Base-by-base conservation (phyloP, 2,797 vertebrate genomes). In the Lagodon rhomboides region DNA sequence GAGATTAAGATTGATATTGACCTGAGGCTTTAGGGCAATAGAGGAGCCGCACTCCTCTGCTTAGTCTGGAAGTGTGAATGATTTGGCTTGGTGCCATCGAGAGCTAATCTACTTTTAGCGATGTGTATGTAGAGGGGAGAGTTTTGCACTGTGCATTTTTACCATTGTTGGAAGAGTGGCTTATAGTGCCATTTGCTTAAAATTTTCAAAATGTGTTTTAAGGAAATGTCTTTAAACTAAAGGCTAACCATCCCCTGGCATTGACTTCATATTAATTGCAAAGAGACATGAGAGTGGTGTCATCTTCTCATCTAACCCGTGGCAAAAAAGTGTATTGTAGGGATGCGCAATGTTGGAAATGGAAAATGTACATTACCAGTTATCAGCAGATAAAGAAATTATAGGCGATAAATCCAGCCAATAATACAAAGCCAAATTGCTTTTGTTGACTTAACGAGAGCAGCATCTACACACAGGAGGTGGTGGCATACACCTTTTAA, bases 1-100 rank as follows among this genome's bases (percentile, higher is more conserved):
- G 73, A 86, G 80, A 80, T 90, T 80, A 79, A 71, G 72, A 74
- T 47, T 80, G 68, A 70, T 77, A 58, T 68, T 84, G 67, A 87
- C 80, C 74, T 69, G 56, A 83, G 74, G 75, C 78, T 80, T 72
- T 3, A 53, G 54, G 62, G 55, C 27, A n/a, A 23, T 78, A 73
- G 27, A 61, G 61, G 25, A 53, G 56, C 16, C 5, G 58, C 46
- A 69, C 58, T 76, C 55, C 34, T 73, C 23, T 72, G 50, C 75
- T 76, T 38, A 65, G 61, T 69, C 60, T 27, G 43, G 41, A 51
- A 55, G 49, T 80, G 50, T 72, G 53, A 77, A 77, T 61, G 68
- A 68, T 73, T 64, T 70, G 63, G 54, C 59, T 79, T 38, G 67
- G 50, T 23, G 53, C 34, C 44, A 51, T 54, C 7, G 1, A 54